Conservation (phyloP, 2,113 vertebrate genomes). For the Damaliscus lunatus region DNA sequence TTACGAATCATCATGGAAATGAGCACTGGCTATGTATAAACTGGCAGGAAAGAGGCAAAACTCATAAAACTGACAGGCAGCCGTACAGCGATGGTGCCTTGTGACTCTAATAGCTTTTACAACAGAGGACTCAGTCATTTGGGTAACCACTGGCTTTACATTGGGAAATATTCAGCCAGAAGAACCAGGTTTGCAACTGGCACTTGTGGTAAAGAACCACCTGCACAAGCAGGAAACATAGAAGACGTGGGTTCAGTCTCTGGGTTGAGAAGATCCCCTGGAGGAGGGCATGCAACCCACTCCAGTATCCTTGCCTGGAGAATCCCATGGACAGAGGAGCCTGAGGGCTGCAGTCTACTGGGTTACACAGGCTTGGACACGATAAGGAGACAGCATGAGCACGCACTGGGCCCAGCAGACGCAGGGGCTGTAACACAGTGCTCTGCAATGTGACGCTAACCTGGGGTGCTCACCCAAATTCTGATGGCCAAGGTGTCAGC, state of each 20-base stretch:
- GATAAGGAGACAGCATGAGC: rapidly evolving
- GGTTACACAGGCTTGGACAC: background rate
- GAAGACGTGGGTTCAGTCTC: background rate
- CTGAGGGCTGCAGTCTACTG: background rate
- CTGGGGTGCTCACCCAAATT: background rate
- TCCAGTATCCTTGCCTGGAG: background rate
- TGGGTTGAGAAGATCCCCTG: background rate
- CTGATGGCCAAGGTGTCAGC: background rate
- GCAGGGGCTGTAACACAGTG: too few species aligned
- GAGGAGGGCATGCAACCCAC: background rate
- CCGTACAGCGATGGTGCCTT: background rate
- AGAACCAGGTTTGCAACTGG: background rate
- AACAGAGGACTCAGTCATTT: background rate
- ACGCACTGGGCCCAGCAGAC: background rate
- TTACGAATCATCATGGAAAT: background rate
- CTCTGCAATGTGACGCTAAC: rapidly evolving
- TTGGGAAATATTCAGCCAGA: background rate
- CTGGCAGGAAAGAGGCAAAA: background rate
- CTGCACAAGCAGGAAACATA: background rate
- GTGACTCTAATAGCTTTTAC: background rate
- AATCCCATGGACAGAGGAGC: background rate
- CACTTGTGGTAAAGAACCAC: background rate
- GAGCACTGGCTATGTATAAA: background rate
- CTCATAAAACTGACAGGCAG: background rate
- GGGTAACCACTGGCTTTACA: background rate